Evolutionary conservation across 2,797 vertebrate species (phyloP).

Genomic region (Coregonus suidteri): DNA sequence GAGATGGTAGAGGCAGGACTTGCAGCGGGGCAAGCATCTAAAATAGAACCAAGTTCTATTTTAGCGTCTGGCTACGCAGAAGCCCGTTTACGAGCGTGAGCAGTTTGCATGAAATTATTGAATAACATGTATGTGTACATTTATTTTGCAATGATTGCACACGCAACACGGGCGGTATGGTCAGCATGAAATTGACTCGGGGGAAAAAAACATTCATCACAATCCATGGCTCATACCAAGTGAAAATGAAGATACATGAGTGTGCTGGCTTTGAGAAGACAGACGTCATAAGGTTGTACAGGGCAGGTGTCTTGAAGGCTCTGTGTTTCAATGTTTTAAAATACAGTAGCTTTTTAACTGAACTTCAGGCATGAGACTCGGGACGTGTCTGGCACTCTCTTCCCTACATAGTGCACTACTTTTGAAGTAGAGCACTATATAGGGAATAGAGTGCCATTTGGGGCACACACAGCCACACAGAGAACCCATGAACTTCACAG

Average conservation of each 20-base stretch:
- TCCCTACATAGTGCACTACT: not conserved
- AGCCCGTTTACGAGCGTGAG: too few species aligned
- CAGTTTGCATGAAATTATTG: too few species aligned
- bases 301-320: not conserved
- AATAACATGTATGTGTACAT: too few species aligned
- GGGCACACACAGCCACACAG: not conserved
- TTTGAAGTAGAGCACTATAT: not conserved
- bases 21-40: too few species aligned
- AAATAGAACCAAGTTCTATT: too few species aligned
- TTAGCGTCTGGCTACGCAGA: too few species aligned
- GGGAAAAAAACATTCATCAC: not conserved
- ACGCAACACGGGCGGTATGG: too few species aligned
- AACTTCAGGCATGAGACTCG: not conserved
- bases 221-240: slow-evolving; percentile 5
- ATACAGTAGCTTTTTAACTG: not conserved
- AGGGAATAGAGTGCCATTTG: not conserved
- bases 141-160: too few species aligned
- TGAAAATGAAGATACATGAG: not conserved
- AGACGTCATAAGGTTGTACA: not conserved
- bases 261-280: not conserved
- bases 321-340: not conserved
- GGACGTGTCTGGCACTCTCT: not conserved
- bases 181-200: not conserved
- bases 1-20: too few species aligned
- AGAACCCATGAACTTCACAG: not conserved